Evolutionary conservation across 2,797 vertebrate species (phyloP).

Genomic region (Argyrosomus regius): DNA sequence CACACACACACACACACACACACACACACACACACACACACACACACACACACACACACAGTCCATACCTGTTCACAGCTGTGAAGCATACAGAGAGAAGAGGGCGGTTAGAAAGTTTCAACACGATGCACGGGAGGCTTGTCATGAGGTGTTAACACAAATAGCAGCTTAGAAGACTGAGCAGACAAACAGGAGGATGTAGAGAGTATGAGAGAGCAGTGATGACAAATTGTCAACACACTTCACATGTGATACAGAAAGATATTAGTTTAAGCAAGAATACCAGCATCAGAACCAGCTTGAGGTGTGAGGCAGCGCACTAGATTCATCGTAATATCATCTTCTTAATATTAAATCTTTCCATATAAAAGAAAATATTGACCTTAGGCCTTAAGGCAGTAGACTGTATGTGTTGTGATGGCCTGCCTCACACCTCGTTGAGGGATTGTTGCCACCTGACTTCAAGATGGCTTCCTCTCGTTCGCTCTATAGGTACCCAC

Average conservation of each 20-base stretch:
- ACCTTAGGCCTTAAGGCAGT: no score
- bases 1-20: no score
- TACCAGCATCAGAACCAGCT: neutral
- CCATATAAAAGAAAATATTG: no score
- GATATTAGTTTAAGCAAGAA: conserved; percentile 14
- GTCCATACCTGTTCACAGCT: conserved; percentile 8
- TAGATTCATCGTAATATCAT: no score
- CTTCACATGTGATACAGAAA: conserved; percentile 13
- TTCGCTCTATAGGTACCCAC: no score
- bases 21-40: no score
- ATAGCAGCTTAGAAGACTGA: conserved; percentile 25
- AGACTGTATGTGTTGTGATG: no score
- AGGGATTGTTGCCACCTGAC: no score
- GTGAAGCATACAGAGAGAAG: conserved; percentile 21
- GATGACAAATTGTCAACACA: conserved; percentile 32
- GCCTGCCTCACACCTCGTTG: no score
- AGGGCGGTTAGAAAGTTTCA: conserved; percentile 12
- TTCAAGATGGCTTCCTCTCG: no score
- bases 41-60: conserved; percentile 12
- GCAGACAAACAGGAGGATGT: conserved; percentile 32
- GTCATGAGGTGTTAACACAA: conserved; percentile 13
- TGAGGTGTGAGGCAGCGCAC: neutral
- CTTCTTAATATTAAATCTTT: no score
- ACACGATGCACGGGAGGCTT: neutral
- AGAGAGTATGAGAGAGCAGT: neutral